Conservation (phyloP, 2,888 invertebrate genomes). For the Eudemis profundana region DNA sequence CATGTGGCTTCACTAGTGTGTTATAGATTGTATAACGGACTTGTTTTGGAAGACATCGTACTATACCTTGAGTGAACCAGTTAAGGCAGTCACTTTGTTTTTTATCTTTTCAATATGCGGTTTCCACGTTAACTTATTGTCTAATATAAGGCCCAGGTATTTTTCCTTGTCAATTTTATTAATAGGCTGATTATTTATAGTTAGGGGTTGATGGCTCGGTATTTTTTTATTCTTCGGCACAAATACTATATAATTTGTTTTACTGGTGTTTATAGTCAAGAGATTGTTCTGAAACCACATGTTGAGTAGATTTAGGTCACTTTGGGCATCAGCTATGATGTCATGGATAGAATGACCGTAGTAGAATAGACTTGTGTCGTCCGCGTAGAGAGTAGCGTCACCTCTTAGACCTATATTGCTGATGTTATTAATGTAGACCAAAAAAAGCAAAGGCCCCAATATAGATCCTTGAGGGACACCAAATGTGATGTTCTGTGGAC, state of each 20-base stretch:
- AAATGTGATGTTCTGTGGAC: not conserved
- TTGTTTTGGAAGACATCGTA: not conserved
- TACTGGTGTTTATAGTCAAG: not conserved
- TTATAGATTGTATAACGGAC: too few species aligned
- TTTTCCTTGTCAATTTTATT: not conserved
- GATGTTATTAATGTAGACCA: too few species aligned
- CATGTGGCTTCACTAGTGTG: too few species aligned
- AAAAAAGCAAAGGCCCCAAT: too few species aligned
- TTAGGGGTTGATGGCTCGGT: not conserved
- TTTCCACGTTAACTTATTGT: not conserved
- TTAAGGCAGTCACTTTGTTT: too few species aligned
- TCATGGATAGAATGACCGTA: too few species aligned
- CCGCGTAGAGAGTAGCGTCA: too few species aligned
- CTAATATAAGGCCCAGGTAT: not conserved
- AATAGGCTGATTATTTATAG: not conserved
- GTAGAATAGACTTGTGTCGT: too few species aligned
- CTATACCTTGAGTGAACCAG: too few species aligned
- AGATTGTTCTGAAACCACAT: not conserved
- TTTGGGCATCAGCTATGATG: too few species aligned
- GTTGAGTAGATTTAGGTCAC: not conserved
- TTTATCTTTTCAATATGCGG: not conserved
- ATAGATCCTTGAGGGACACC: constrained; percentile 22
- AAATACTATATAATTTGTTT: not conserved
- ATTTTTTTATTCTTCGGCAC: not conserved
- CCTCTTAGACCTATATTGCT: too few species aligned